These are phyloP conservation scores for Syrmaticus mikado DNA, from an alignment of 2,113 vertebrate genomes.

Conservation along the genomic window DNA sequence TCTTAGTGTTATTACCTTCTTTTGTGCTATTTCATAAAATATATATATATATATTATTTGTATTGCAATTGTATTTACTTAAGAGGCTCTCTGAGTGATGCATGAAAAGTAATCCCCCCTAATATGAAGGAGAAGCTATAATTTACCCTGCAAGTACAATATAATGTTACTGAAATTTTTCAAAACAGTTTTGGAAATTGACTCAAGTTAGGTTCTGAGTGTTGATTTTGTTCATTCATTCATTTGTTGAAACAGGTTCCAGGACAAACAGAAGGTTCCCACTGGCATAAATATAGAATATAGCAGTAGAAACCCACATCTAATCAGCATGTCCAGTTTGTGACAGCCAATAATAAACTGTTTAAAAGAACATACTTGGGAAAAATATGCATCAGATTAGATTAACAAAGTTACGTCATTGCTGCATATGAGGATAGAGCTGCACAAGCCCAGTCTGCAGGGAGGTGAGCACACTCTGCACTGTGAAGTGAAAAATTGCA, in stretches of 20 bases:
- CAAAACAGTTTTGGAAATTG: neutral
- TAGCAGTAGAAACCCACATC: neutral
- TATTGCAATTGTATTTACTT: neutral
- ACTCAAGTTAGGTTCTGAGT: neutral
- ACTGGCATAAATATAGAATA: neutral
- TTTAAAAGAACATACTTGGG: neutral
- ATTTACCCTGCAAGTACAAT: neutral
- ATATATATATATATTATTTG: neutral
- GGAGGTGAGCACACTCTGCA: neutral
- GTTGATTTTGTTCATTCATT: conserved; percentile 1
- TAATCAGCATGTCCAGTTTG: neutral
- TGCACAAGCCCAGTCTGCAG: neutral
- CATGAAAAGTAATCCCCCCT: neutral
- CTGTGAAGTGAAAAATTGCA: neutral
- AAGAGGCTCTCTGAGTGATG: neutral
- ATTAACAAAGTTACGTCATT: neutral
- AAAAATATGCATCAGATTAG: neutral
- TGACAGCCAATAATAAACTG: neutral
- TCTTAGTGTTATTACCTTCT: neutral
- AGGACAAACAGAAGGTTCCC: neutral
- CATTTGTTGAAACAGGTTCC: conserved; percentile 26
- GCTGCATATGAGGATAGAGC: neutral
- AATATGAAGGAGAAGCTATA: neutral
- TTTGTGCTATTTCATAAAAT: neutral
- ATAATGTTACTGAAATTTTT: neutral